A percentile compares a stretch with the other conserved stretches of the same genome.
Conservation (phyloP, 2,113 vertebrate species). For the Corvus moneduloides region DNA sequence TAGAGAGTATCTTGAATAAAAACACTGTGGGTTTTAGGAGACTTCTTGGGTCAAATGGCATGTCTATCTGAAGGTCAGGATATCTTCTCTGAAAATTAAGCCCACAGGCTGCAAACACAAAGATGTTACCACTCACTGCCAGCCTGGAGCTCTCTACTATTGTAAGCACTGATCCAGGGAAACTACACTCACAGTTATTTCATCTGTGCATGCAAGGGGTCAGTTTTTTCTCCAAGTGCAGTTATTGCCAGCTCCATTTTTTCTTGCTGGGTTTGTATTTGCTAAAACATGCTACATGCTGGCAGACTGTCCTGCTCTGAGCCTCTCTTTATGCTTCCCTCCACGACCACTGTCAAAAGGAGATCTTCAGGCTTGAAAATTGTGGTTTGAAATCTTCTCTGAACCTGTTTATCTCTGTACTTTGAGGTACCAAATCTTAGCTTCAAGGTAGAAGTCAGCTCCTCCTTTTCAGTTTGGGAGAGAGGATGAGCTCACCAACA, state of each 20-base stretch:
- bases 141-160: not conserved
- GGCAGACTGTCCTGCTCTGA: not conserved
- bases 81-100: not conserved
- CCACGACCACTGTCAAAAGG: not conserved
- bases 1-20: not conserved
- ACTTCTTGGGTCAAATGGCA: not conserved
- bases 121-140: not conserved
- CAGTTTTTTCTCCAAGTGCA: not conserved
- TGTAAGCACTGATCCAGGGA: not conserved
- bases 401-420: not conserved
- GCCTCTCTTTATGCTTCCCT: not conserved
- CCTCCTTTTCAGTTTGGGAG: not conserved
- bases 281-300: not conserved
- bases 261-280: not conserved
- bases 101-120: not conserved
- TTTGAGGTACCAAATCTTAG: not conserved
- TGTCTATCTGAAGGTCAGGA: not conserved
- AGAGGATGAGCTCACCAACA: not conserved
- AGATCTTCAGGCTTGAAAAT: not conserved
- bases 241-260: not conserved
- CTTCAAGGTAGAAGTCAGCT: not conserved
- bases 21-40: not conserved
- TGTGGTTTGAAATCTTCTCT: not conserved
- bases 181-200: not conserved
- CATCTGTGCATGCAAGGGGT: not conserved